Percentiles rank a stretch among this genome's conserved stretches.
Conservation (phyloP, 1,140 invertebrate genomes). For the Drosophila takahashii region DNA sequence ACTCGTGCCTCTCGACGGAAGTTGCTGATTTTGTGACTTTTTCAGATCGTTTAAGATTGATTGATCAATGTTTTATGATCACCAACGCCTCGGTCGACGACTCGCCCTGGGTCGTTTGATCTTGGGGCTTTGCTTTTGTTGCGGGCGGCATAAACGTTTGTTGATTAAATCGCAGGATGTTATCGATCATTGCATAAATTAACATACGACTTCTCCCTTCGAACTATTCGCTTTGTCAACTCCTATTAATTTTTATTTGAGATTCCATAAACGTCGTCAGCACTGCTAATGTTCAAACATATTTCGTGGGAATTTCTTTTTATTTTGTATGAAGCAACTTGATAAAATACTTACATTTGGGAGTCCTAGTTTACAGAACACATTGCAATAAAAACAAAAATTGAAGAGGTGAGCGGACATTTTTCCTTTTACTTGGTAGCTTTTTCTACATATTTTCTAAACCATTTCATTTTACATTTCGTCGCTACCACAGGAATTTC, state of each 20-base stretch:
- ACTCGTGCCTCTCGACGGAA: slow-evolving; percentile 59
- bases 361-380: no score
- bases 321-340: not conserved
- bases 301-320: slow-evolving; percentile 1
- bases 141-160: slow-evolving; percentile 59
- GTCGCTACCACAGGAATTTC: not conserved
- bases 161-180: slow-evolving; percentile 80
- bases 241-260: slow-evolving; percentile 61
- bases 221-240: slow-evolving; percentile 10
- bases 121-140: slow-evolving; percentile 63
- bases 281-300: not conserved
- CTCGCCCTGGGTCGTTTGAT: slow-evolving; percentile 35
- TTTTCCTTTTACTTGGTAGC: not conserved
- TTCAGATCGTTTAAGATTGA: slow-evolving; percentile 73
- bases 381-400: no score
- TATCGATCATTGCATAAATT: slow-evolving; percentile 83
- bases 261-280: slow-evolving; percentile 10
- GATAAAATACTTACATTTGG: no score
- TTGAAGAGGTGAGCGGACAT: no score
- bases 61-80: slow-evolving; percentile 77
- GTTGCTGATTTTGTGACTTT: slow-evolving; percentile 81
- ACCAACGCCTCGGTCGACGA: slow-evolving; percentile 65
- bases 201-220: slow-evolving; percentile 42
- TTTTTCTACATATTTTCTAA: slow-evolving; percentile 1
- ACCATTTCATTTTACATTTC: slow-evolving; percentile 25